These are phyloP conservation scores for Poicephalus gulielmi DNA, from an alignment of 2,113 vertebrate genomes.

Conservation along the genomic window DNA sequence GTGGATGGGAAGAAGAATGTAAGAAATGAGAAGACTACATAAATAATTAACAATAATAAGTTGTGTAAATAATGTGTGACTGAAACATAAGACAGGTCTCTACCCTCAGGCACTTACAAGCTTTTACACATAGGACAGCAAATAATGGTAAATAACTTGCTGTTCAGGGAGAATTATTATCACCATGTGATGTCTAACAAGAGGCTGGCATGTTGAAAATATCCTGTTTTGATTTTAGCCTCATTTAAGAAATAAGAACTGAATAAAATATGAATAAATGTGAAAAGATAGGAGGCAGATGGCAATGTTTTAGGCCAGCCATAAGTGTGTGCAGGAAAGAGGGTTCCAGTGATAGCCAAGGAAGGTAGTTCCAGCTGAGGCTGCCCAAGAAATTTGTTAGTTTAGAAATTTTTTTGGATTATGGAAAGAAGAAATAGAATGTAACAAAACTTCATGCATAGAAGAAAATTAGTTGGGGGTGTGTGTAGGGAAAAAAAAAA, in stretches of 20 bases:
- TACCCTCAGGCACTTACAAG: neutral
- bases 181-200: neutral
- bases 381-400: neutral
- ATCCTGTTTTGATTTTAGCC: neutral
- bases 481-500: neutral
- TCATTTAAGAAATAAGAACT: neutral
- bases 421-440: neutral
- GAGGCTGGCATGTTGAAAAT: neutral
- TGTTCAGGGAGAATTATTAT: neutral
- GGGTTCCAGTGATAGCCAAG: neutral
- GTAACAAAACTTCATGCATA: neutral
- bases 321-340: neutral
- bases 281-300: neutral
- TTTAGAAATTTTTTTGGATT: neutral
- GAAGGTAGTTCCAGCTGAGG: neutral
- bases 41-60: conserved; percentile 12
- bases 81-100: neutral
- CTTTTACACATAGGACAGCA: neutral
- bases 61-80: neutral
- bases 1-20: neutral
- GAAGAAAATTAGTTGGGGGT: neutral
- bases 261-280: neutral
- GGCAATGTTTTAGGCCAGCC: neutral
- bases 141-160: neutral
- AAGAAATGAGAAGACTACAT: neutral